Base-by-base conservation (phyloP, 2,113 vertebrate species). In the Orthonyx spaldingii region DNA sequence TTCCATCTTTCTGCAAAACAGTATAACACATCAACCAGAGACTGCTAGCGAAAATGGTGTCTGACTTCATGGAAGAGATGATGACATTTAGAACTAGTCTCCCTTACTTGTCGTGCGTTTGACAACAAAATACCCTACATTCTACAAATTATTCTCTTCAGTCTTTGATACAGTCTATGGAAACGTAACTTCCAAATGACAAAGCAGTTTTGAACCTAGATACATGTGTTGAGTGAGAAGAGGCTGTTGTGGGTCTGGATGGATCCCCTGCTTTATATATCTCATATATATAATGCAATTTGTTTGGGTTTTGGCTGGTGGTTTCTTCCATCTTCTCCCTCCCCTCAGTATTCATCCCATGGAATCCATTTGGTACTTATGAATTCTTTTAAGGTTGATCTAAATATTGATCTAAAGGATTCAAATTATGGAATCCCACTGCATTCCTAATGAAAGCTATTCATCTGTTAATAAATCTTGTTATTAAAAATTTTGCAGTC, bases 301-400 rank as follows among this genome's bases (percentile, higher is more conserved):
- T 55, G 1, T 46, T 26, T 17, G 11, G 15, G 5, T 3, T 37
- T 81, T n/a, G 16, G 7, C 18, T 10, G 1, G 3, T 19, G 9
- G 4, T 49, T 81, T 50, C 26, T 63, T 53, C 9, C 7, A 22
- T 46, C 1, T 14, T 46, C 26, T 22, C 11, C 6, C 6, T 7
- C 8, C 1, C 1, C 7, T 33, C 9, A 26, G 3, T 52, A 47
- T 46, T 65, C 17, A 63, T 65, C 16, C 9, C 26, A 37, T 2
- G 4, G 5, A 52, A 52, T 74, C 5, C 4, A 52, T 46, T 10
- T 74, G 13, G 28, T 52, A 52, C 5, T 46, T n/a, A 30, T 6
- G 4, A 75, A 30, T 6, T 7, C 23, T 53, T 66, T 53, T 55
- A 30, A 50, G 9, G 21, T 78, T 82, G 50, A 63, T 5, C 4